Base-by-base conservation (phyloP, 2,888 invertebrate species). In the Gerris lacustris region DNA sequence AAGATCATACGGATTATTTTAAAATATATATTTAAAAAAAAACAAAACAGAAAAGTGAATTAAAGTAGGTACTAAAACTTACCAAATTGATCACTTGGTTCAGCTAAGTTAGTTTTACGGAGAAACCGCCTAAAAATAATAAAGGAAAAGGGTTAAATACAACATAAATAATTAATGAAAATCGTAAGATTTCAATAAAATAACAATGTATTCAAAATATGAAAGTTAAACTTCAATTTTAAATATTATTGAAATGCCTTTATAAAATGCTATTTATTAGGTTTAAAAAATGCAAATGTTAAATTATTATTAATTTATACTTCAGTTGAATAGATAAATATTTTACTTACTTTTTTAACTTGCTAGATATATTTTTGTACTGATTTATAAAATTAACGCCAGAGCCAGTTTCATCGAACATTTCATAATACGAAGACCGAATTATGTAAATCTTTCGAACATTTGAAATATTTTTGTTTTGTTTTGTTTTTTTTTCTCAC, bases 1-100 rank as follows among this genome's bases (percentile, higher is more conserved):
- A 31, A 31, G 1, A 31, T 31, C 31, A 31, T 1, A 31, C 31
- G 31, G 1, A 31, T 31, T 31, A 31, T 31, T 31, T 31, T 31
- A 31, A 31, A 31, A 31, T 31, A 1, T 31, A 2, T 31, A 31
- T 1, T 1, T 31, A 31, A 31, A 31, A 4, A 31, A 31, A 4
- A 31, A 31, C 31, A 31, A 4, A 31, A 31, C 31, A 31, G 31
- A 2, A 31, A 31, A 31, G n/a, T 31, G 31, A 31, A 31, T 2
- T 31, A 31, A 31, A 31, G 31, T 31, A 31, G n/a, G n/a, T n/a
- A n/a, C n/a, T n/a, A n/a, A n/a, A n/a, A 76, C 79, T 79, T 77
- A 79, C 87, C 85, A 77, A 91, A 92, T 76, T 91, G 89, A 74
- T 89, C 88, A 63, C 88, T 87, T 0, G 91, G 90, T 80, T 92